phyloP scores from a whole-genome alignment of 2,888 invertebrate species.

The Buathra laborator region DNA sequence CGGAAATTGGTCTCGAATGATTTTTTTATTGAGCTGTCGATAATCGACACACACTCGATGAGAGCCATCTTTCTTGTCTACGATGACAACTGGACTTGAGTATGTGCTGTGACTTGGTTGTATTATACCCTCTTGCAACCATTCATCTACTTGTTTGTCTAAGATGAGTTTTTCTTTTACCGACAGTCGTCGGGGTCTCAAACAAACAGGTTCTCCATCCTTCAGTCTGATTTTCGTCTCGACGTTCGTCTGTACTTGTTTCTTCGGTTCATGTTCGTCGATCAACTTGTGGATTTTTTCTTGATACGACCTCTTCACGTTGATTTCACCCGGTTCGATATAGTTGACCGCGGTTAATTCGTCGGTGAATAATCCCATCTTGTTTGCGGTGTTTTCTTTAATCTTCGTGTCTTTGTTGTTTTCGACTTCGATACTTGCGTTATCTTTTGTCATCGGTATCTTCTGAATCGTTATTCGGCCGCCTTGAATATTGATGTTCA shows the following conservation, averaged over 20 bases:
- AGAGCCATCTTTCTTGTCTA: constrained; percentile 68
- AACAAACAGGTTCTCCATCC: constrained; percentile 64
- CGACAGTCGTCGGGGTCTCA: constrained; percentile 24
- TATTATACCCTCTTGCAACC: constrained; percentile 68
- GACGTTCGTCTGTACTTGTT: constrained; percentile 45
- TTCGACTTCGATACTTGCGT: not conserved
- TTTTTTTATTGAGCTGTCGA: constrained; percentile 69
- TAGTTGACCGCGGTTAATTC: not conserved
- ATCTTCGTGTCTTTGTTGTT: not conserved
- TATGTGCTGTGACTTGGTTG: constrained; percentile 62
- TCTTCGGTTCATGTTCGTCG: constrained; percentile 53
- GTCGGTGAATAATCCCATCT: not conserved
- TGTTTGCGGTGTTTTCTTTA: not conserved
- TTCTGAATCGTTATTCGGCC: constrained; percentile 32
- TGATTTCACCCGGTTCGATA: constrained; percentile 1
- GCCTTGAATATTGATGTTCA: constrained; percentile 41
- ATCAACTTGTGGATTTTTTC: constrained; percentile 45
- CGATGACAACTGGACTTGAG: constrained; percentile 68
- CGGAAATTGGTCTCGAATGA: constrained; percentile 69
- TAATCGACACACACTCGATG: constrained; percentile 72
- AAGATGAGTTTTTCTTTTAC: constrained; percentile 64
- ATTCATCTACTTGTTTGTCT: constrained; percentile 68
- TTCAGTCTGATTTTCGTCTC: constrained; percentile 65
- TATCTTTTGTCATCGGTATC: not conserved
- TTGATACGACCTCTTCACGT: not conserved